Base-by-base conservation (phyloP, 2,888 invertebrate species). In the Leucophenga maculata region DNA sequence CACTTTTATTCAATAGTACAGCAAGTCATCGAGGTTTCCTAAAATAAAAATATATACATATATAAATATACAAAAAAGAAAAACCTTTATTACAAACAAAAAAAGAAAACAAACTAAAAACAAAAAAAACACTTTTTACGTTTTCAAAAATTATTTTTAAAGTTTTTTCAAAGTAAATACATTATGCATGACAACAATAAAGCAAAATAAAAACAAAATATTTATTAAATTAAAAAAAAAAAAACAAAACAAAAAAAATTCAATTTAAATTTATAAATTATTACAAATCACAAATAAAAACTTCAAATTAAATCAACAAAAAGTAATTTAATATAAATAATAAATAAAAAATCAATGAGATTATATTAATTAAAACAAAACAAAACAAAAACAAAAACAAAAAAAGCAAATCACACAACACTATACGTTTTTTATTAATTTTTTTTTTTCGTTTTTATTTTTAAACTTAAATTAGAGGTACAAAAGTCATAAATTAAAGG, bases 351-450 rank as follows among this genome's bases (percentile, higher is more conserved):
- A 16, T 1, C 6, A 16, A 3, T 9, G 8, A 18, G n/a, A 20
- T 22, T 67, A 67, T 65, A 71, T 55, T 69, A 52, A 66, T n/a
- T 66, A 39, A 59, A 64, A n/a, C 20, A 64, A 71, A 71, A n/a
- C n/a, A n/a, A n/a, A n/a, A n/a, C n/a, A n/a, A n/a, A n/a, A n/a
- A n/a, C n/a, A n/a, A n/a, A n/a, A n/a, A n/a, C n/a, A n/a, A 59
- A 59, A 59, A 68, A 69, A 71, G 39, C 11, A 39, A 39, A 11
- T 11, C 11, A 11, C 11, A 39, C 39, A 8, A 39, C 39, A 39
- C 39, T 6, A 39, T 11, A 6, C 8, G 8, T 39, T 39, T 1
- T 11, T 39, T 39, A 1, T 39, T 39, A 39, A 11, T 39, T 39
- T 39, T 39, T 26, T 26, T 26, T 4, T 26, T 26, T 3, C 4